Conservation (phyloP, 2,113 vertebrate species). For the Brienomyrus brachyistius region DNA sequence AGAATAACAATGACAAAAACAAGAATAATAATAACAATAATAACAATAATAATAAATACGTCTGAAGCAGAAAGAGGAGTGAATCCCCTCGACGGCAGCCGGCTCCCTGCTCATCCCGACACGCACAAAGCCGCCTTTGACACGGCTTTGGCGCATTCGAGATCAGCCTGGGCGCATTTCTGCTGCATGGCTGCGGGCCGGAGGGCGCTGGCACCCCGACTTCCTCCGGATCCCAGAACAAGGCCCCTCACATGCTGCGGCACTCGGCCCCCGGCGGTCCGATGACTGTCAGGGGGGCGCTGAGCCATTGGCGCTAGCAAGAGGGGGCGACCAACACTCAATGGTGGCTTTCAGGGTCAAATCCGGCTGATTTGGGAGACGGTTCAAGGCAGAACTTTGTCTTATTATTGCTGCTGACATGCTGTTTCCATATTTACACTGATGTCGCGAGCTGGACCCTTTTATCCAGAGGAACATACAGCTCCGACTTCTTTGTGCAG, state of each 20-base stretch:
- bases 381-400: background rate
- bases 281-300: background rate
- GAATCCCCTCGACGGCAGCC: background rate
- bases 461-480: background rate
- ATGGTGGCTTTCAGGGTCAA: background rate
- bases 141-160: background rate
- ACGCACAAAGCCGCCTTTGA: constrained; percentile 15
- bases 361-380: background rate
- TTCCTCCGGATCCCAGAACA: constrained; percentile 7
- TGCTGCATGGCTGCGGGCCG: background rate
- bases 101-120: background rate
- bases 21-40: background rate
- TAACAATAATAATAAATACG: background rate
- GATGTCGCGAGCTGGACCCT: background rate
- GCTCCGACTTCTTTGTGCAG: background rate
- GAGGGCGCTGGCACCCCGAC: background rate
- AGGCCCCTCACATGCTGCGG: background rate
- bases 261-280: background rate
- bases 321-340: background rate
- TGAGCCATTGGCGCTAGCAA: background rate
- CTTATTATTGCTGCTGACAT: background rate
- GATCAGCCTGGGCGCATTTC: background rate
- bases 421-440: background rate
- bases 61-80: background rate
- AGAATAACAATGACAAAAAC: background rate